Evolutionary conservation across 2,113 vertebrate species (phyloP).

Genomic region (Paradoxurus hermaphroditus): DNA sequence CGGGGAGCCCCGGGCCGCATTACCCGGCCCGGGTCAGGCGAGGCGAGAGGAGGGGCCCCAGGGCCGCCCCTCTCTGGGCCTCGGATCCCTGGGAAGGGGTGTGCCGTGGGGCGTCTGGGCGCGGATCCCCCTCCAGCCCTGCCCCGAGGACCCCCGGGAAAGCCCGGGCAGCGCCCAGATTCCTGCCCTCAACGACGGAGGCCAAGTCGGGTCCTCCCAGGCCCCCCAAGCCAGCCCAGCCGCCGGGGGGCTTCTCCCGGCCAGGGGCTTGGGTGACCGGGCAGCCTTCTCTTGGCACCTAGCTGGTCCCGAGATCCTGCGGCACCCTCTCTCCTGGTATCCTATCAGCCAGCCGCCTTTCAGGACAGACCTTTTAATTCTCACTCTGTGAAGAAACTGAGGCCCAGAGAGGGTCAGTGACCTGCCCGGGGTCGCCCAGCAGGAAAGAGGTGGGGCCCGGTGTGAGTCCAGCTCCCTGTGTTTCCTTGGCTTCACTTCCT

Average conservation of each 20-base stretch:
- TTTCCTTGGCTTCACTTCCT: not conserved
- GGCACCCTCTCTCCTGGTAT: too few species aligned
- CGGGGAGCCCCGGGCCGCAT: not conserved
- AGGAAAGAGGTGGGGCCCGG: not conserved
- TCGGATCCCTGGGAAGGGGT: not conserved
- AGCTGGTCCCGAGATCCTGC: not conserved
- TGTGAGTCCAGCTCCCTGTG: not conserved
- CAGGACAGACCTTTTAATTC: not conserved
- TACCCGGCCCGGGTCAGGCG: not conserved
- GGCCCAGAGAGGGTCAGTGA: constrained; percentile 44
- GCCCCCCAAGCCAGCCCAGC: not conserved
- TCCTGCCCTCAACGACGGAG: not conserved
- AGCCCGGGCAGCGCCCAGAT: not conserved
- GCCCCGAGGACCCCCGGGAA: not conserved
- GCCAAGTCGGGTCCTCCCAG: not conserved
- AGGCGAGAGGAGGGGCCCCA: not conserved
- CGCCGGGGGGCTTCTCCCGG: not conserved
- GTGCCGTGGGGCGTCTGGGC: not conserved
- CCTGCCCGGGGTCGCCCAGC: not conserved
- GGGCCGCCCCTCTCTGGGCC: not conserved
- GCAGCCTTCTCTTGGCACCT: not conserved
- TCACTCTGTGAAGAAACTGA: not conserved
- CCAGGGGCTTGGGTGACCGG: not conserved
- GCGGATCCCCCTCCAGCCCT: not conserved
- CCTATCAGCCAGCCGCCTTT: not conserved